Conservation (phyloP, 2,113 vertebrate species). For the Paralichthys olivaceus region DNA sequence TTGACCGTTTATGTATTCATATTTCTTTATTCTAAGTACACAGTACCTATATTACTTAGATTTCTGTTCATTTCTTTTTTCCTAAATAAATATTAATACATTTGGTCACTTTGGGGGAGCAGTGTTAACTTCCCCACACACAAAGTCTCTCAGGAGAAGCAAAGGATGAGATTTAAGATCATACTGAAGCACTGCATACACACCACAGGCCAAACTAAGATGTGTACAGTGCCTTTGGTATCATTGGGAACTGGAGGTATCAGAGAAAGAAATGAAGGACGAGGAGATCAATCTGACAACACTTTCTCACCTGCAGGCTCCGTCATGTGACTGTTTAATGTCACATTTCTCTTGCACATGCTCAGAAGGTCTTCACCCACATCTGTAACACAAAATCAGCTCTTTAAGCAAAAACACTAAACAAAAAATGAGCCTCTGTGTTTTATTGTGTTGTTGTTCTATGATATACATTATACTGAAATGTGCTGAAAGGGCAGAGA, state of each 20-base stretch:
- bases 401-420: not conserved
- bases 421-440: too few species aligned
- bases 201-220: not conserved
- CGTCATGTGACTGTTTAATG: slow-evolving; percentile 84
- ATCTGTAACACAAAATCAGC: slow-evolving; percentile 82
- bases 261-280: not conserved
- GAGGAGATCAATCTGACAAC: not conserved
- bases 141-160: too few species aligned
- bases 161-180: too few species aligned
- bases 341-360: slow-evolving; percentile 90
- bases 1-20: too few species aligned
- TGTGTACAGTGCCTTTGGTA: not conserved
- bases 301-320: slow-evolving; percentile 80
- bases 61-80: too few species aligned
- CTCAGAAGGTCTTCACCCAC: slow-evolving; percentile 91
- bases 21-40: too few species aligned
- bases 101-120: too few species aligned
- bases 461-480: too few species aligned
- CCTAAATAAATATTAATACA: too few species aligned
- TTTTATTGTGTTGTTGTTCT: not conserved
- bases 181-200: not conserved
- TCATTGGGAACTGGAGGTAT: not conserved
- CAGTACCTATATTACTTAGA: too few species aligned
- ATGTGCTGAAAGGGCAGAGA: not conserved
- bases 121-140: too few species aligned